A percentile compares a stretch with the other conserved stretches of the same genome.
Conservation (phyloP, 2,888 invertebrate genomes). For the Polydrusus tereticollis region DNA sequence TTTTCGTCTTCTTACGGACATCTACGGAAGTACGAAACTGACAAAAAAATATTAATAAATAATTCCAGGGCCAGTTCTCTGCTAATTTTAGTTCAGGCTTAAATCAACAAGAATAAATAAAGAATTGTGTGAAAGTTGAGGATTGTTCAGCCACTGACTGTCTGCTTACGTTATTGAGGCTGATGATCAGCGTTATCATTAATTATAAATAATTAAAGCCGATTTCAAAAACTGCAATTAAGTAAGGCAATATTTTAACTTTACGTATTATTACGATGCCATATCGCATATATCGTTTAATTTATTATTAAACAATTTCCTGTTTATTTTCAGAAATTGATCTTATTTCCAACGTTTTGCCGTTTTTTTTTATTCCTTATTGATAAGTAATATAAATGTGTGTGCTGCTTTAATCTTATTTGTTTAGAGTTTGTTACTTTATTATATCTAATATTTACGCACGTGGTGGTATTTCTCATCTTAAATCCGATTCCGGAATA, state of each 20-base stretch:
- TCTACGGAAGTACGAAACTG: too few relatives aligned
- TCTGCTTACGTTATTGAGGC: neutral
- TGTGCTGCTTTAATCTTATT: conserved; percentile 7
- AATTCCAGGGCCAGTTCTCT: too few relatives aligned
- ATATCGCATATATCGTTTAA: conserved; percentile 35
- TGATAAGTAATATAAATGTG: conserved; percentile 21
- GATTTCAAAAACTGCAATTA: conserved; percentile 28
- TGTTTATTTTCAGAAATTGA: conserved; percentile 50
- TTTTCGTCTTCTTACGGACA: too few relatives aligned
- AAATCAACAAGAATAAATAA: too few relatives aligned
- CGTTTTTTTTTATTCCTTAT: conserved; percentile 28
- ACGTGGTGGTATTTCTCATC: neutral
- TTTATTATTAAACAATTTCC: conserved; percentile 55
- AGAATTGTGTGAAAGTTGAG: neutral
- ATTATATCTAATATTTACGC: conserved; percentile 6
- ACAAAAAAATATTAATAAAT: too few relatives aligned
- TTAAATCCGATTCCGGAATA: neutral
- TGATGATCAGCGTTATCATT: neutral
- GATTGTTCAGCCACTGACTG: neutral
- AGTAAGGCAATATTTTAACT: conserved; percentile 25
- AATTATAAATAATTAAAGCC: conserved; percentile 3
- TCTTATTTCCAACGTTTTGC: conserved; percentile 52
- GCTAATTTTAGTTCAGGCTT: too few relatives aligned
- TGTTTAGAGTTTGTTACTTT: conserved; percentile 2
- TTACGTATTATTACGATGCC: conserved; percentile 17